Evolutionary conservation across 2,888 invertebrate species (phyloP), one percentile per base, ranked within the genome.

Genomic region (Liposcelis brunnea): DNA sequence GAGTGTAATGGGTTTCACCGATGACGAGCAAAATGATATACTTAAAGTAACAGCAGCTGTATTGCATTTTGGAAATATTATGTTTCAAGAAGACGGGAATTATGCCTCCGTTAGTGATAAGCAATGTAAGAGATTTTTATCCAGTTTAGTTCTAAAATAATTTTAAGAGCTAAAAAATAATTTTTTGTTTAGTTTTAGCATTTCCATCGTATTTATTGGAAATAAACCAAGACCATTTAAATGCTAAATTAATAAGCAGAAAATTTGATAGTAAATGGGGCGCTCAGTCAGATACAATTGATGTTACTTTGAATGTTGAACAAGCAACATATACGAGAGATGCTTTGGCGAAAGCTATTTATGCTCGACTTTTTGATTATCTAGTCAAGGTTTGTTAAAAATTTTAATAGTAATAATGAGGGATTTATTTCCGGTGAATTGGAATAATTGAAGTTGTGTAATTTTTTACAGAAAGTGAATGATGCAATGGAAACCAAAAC

Each of bases 231-330:
- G 68, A 69, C 7, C 59, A 66, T 42, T 60, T 78, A 50, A 64
- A 67, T 45, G 62, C 62, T 48, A 77, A 77, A 57, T 56, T 77
- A 51, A 70, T 69, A 11, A 73, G 74, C 44, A 65, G 75, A 16
- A 63, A 69, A 49, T 74, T 77, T 65, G 77, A 77, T 56, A 72
- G 71, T 49, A 75, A 75, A 61, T 77, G 77, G 76, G 77, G 77
- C 42, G 67, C 66, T 21, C 68, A 73, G 53, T 67, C 70, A 10
- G 77, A 78, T 55, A 67, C 66, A 45, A 72, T 78, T 34, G 72
- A 77, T 54, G 70, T 77, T 47, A 73, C 71, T 5, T 59, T 75
- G 42, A 77, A 75, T 54, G 66, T 70, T 5, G 72, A 75, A 51
- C 77, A 77, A 58, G 75, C 77, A 1, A 61, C 67, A 46, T 73